phyloP scores from a whole-genome alignment of 2,797 vertebrate species.

The Rhinogobio ventralis region DNA sequence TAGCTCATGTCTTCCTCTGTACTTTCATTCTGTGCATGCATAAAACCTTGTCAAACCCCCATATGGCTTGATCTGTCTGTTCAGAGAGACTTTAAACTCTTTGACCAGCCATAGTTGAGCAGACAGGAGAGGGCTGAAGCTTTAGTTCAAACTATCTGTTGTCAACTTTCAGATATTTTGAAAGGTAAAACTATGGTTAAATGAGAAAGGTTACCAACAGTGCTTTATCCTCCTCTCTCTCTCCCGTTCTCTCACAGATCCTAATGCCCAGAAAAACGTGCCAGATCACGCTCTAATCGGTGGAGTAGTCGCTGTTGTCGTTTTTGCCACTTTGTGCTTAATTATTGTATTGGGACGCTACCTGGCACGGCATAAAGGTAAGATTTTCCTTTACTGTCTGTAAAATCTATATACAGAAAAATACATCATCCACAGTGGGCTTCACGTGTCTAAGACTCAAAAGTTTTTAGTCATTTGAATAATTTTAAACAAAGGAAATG shows the following conservation, averaged over 20 bases:
- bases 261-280: constrained; percentile 89
- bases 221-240: constrained; percentile 38
- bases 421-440: neutral
- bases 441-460: neutral
- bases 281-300: constrained; percentile 98
- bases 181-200: constrained; percentile 9
- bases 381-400: constrained; percentile 45
- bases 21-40: constrained; percentile 34
- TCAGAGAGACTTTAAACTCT: constrained; percentile 9
- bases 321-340: constrained; percentile 98
- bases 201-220: constrained; percentile 16
- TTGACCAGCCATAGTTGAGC: neutral
- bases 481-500: neutral
- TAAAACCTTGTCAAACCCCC: constrained; percentile 14
- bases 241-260: constrained; percentile 79
- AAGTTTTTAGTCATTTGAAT: neutral
- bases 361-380: constrained; percentile 99
- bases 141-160: constrained; percentile 10
- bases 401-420: neutral
- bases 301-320: constrained; percentile 98
- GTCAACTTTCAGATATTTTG: constrained; percentile 8
- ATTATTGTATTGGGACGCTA: constrained; percentile 98
- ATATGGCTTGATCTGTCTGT: constrained; percentile 12
- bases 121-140: constrained; percentile 17
- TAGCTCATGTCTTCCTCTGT: constrained; percentile 3